These are phyloP conservation scores for Neuroterus valhalla DNA, from an alignment of 1,140 invertebrate species.

Conservation along the genomic window DNA sequence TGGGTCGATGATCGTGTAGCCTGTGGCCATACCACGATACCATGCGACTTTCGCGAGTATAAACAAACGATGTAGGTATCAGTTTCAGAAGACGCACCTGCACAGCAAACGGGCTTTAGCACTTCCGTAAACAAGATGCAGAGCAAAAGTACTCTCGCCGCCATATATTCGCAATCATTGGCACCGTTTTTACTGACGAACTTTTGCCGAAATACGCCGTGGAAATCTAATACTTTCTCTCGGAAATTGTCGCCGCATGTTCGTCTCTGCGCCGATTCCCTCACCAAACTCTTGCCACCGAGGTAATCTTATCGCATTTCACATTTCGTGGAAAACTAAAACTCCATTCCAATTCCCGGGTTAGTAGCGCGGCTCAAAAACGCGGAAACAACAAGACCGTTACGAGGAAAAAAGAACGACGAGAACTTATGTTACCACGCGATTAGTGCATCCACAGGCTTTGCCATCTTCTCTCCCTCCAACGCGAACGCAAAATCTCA, in stretches of 20 bases:
- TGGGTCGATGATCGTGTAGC: conserved; percentile 23
- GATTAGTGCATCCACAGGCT: conserved; percentile 34
- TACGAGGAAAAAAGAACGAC: conserved; percentile 9
- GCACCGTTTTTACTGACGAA: conserved; percentile 59
- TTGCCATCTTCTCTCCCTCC: conserved; percentile 21
- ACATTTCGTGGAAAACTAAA: conserved; percentile 43
- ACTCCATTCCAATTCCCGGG: background rate
- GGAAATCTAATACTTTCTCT: conserved; percentile 42
- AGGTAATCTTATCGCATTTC: conserved; percentile 7
- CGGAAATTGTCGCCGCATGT: conserved; percentile 56
- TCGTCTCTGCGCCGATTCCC: conserved; percentile 50
- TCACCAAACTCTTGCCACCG: conserved; percentile 44
- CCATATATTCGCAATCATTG: conserved; percentile 73
- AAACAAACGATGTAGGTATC: conserved; percentile 39
- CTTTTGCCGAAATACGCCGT: conserved; percentile 51
- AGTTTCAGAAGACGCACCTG: conserved; percentile 61
- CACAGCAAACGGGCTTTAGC: conserved; percentile 66
- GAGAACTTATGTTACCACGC: conserved; percentile 31
- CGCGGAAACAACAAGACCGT: conserved; percentile 29
- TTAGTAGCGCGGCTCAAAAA: conserved; percentile 16
- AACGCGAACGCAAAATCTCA: too few species aligned
- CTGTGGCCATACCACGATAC: conserved; percentile 22
- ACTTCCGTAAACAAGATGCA: conserved; percentile 75
- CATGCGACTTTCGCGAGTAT: conserved; percentile 33
- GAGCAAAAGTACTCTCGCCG: conserved; percentile 73